These are phyloP conservation scores for Colistium nudipinnis DNA, from an alignment of 2,113 vertebrate genomes.

Conservation along the genomic window DNA sequence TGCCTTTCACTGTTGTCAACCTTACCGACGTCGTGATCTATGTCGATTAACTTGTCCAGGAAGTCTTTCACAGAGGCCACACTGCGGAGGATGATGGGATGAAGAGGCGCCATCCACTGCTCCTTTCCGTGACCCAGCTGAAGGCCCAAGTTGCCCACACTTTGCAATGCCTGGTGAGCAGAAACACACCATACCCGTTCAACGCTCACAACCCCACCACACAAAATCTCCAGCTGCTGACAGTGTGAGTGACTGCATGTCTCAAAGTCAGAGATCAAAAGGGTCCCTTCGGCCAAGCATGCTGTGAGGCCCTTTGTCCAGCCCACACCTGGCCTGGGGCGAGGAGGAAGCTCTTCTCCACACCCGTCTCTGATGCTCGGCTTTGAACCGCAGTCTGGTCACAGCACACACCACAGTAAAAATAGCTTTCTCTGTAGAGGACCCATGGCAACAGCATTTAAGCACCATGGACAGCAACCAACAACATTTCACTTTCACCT, in stretches of 20 bases:
- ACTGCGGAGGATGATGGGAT: constrained; percentile 87
- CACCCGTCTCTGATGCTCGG: constrained; percentile 65
- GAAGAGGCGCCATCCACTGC: constrained; percentile 91
- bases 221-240: constrained; percentile 34
- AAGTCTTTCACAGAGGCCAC: constrained; percentile 85
- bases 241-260: constrained; percentile 44
- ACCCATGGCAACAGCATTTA: constrained; percentile 74
- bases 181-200: constrained; percentile 34
- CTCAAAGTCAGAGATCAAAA: constrained; percentile 75
- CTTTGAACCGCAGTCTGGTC: constrained; percentile 75
- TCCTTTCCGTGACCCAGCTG: constrained; percentile 93
- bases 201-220: constrained; percentile 20
- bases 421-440: constrained; percentile 70
- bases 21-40: constrained; percentile 86
- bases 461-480: constrained; percentile 74
- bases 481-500: constrained; percentile 34
- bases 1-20: neutral
- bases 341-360: constrained; percentile 66
- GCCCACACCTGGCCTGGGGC: constrained; percentile 73
- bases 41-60: constrained; percentile 86
- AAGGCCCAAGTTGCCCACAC: constrained; percentile 91
- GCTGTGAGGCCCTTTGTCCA: constrained; percentile 74
- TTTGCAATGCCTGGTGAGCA: constrained; percentile 86
- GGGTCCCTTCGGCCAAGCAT: constrained; percentile 57
- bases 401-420: constrained; percentile 59